Evolutionary conservation across 1,140 invertebrate genomes (phyloP), one percentile per base, ranked within the genome.

Genomic region (Aplysia californica): DNA sequence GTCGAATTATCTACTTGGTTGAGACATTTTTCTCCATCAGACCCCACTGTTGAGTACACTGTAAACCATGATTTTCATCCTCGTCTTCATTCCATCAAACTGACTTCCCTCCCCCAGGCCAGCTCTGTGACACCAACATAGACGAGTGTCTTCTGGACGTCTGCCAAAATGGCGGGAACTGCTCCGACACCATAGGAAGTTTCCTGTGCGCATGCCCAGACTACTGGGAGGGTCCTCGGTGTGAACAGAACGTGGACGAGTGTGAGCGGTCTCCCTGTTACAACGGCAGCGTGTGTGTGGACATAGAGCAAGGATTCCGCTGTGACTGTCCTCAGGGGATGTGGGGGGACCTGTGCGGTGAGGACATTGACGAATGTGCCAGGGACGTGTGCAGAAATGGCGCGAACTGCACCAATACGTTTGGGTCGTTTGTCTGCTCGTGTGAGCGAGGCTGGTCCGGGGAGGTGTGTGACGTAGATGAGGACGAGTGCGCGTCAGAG

Each of bases 371-470:
- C 56, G 74, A 82, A 29, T 87, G 84, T 78, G 56, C 73, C 3
- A 21, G 36, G 2, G 78, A 73, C n/a, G 79, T 81, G 2, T 85
- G 83, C 78, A 39, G 74, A 10, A 81, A 83, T 61, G 80, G 80
- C n/a, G 79, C 78, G 3, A 77, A 71, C 0, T 87, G 85, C 69
- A n/a, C 26, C 15, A 70, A 70, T n/a, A 33, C 26, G 3, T 50
- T 70, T 70, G 68, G 68, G 2, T 56, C 21, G 31, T 70, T 55
- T 35, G 21, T n/a, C 26, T 98, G 97, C 85, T 92, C 93, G 2
- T 98, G 96, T 87, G 93, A 93, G 0, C 92, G 94, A 0, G 96
- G 96, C 0, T 98, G 96, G 96, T 97, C 95, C 0, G 96, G 96
- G 1, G 95, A 95, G 82, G 92, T 96, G 0, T 97, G 96, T 84